Conservation (phyloP, 2,797 vertebrate species). For the Pantherophis alleghaniensis region DNA sequence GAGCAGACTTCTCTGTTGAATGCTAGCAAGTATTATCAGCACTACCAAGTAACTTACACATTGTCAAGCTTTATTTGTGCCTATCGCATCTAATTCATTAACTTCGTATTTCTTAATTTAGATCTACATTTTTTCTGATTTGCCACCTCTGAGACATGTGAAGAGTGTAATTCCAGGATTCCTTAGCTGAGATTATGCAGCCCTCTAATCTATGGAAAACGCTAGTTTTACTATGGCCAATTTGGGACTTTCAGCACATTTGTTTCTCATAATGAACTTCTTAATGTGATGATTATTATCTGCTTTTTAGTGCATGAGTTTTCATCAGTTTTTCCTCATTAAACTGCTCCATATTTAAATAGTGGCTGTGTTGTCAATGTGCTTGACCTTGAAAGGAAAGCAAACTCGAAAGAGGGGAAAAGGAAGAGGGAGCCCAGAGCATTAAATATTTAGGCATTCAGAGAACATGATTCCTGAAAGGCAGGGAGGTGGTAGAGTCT, state of each 20-base stretch:
- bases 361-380: constrained; percentile 34
- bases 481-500: constrained; percentile 37
- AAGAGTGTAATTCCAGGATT: background rate
- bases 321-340: background rate
- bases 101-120: background rate
- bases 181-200: background rate
- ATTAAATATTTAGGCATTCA: constrained; percentile 59
- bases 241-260: background rate
- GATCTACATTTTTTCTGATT: background rate
- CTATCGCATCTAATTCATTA: background rate
- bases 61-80: background rate
- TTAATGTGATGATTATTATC: background rate
- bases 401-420: constrained; percentile 23
- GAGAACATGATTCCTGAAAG: constrained; percentile 46
- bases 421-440: background rate
- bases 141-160: background rate
- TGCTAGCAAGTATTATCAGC: background rate
- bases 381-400: constrained; percentile 57
- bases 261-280: background rate
- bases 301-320: background rate
- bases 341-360: background rate
- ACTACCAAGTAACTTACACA: background rate
- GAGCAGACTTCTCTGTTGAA: background rate
- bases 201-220: background rate
- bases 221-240: background rate